phyloP scores from a whole-genome alignment of 2,888 invertebrate species.

The Nymphalis c-album region DNA sequence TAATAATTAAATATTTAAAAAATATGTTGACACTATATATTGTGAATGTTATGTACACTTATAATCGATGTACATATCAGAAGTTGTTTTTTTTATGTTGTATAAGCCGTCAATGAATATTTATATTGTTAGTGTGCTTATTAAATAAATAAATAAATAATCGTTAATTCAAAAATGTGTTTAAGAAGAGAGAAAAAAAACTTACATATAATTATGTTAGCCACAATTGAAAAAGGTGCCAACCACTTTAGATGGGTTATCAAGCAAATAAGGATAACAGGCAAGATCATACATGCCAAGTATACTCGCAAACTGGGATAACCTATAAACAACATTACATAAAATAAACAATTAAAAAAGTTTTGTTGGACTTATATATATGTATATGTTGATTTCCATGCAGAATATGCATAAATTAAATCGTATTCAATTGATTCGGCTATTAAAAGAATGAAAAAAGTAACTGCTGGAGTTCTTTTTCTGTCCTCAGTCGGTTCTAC shows the following conservation, averaged over 20 bases:
- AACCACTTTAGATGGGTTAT: constrained; percentile 61
- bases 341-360: neutral
- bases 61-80: no score
- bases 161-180: neutral
- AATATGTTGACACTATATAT: no score
- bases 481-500: neutral
- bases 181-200: constrained; percentile 23
- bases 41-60: no score
- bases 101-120: no score
- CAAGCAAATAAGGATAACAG: constrained; percentile 56
- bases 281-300: constrained; percentile 50
- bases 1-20: no score
- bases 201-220: constrained; percentile 59
- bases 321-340: constrained; percentile 45
- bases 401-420: neutral
- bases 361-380: no score
- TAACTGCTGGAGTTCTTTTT: no score
- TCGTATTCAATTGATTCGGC: neutral
- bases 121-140: no score
- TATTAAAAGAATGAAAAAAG: no score
- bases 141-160: no score
- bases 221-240: constrained; percentile 62
- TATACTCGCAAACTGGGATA: constrained; percentile 54
- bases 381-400: no score
- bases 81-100: no score